Conservation (phyloP, 2,797 vertebrate genomes). For the Lophius americanus region DNA sequence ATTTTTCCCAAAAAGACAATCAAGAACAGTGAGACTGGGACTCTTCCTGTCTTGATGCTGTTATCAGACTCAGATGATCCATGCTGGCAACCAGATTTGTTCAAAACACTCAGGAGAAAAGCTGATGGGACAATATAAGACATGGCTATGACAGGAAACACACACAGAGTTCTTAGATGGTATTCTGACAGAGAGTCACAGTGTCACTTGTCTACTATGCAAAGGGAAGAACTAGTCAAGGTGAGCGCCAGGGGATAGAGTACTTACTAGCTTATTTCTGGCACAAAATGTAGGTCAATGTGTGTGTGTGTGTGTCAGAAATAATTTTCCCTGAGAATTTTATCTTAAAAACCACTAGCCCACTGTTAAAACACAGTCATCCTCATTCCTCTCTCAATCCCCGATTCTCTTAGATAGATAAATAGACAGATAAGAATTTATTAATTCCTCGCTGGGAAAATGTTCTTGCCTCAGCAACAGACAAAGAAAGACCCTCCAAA, state of each 20-base stretch:
- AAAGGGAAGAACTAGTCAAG: slow-evolving; percentile 17
- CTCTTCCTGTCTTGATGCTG: neutral
- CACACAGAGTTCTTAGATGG: neutral
- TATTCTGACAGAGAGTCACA: neutral
- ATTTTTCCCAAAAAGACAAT: neutral
- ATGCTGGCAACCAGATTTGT: neutral
- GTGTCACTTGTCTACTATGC: neutral
- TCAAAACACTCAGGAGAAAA: slow-evolving; percentile 1
- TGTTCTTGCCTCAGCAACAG: too few relatives aligned
- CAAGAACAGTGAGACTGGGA: neutral
- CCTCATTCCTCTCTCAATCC: slow-evolving; percentile 17
- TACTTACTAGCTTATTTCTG: slow-evolving; percentile 54
- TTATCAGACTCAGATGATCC: neutral
- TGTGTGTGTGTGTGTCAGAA: slow-evolving; percentile 31
- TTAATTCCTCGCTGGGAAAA: too few relatives aligned
- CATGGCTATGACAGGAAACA: too few relatives aligned
- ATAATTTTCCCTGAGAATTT: slow-evolving; percentile 28
- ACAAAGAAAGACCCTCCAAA: too few relatives aligned
- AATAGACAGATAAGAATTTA: too few relatives aligned
- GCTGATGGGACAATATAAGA: too few relatives aligned
- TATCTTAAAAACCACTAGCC: slow-evolving; percentile 45
- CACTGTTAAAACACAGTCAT: slow-evolving; percentile 47
- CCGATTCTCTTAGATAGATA: too few relatives aligned
- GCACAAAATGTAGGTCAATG: slow-evolving; percentile 69
- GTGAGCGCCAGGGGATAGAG: slow-evolving; percentile 30